Conservation (phyloP, 2,113 vertebrate species). For the Hippocampus comes region DNA sequence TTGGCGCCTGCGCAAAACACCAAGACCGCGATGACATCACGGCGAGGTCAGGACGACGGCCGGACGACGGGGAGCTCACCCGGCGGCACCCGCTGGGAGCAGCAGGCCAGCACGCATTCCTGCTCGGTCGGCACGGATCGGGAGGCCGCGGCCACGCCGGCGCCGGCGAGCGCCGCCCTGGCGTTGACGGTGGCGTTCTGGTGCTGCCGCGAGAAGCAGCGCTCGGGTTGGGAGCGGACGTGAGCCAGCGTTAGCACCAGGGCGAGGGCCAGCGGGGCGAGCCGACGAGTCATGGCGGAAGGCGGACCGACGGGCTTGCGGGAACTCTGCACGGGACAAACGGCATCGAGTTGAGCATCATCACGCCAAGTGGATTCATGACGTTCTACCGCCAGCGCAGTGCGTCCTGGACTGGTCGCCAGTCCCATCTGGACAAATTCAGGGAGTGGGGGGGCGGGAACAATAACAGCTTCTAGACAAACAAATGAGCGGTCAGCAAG, state of each 20-base stretch:
- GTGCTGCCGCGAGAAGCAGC: slow-evolving; percentile 70
- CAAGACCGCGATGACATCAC: neutral
- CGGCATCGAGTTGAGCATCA: too few species aligned
- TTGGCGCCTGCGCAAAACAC: slow-evolving; percentile 54
- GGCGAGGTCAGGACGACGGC: too few species aligned
- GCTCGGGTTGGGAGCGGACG: slow-evolving; percentile 40
- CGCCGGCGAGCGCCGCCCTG: slow-evolving; percentile 20
- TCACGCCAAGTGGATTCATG: too few species aligned
- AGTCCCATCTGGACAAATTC: too few species aligned
- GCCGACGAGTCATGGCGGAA: slow-evolving; percentile 43
- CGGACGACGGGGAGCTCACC: slow-evolving; percentile 42
- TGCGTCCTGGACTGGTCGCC: too few species aligned
- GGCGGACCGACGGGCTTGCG: neutral
- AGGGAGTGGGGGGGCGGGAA: too few species aligned
- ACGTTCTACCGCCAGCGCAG: too few species aligned
- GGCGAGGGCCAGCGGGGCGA: neutral
- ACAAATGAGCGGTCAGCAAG: too few species aligned
- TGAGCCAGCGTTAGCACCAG: slow-evolving; percentile 22
- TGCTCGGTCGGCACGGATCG: slow-evolving; percentile 45
- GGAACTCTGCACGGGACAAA: neutral
- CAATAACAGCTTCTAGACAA: too few species aligned
- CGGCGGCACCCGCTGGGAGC: slow-evolving; percentile 63
- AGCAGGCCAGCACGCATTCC: slow-evolving; percentile 72
- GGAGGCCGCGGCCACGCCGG: slow-evolving; percentile 28
- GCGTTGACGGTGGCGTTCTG: slow-evolving; percentile 54